Base-by-base conservation (phyloP, 1,140 invertebrate species). In the Diorhabda carinulata region DNA sequence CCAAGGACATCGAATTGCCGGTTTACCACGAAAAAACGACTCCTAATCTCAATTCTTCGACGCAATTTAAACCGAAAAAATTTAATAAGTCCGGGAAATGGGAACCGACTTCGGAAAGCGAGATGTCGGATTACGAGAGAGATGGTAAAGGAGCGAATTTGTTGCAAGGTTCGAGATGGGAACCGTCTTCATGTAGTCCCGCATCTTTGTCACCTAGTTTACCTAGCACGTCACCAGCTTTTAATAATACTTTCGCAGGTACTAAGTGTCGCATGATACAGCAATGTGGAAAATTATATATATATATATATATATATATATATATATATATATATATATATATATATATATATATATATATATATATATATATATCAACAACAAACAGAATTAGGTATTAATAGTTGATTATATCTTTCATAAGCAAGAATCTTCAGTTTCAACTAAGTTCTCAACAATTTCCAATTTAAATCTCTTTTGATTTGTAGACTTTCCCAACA, bases 31-130 rank as follows among this genome's bases (percentile, higher is more conserved):
- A 89, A 78, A 86, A 83, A 64, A 81, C 83, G 0, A 62, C 80
- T 78, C 6, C 5, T 9, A 66, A 69, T 47, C 47, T 61, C 61
- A 60, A 61, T 47, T 57, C 73, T 45, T 58, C 72, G 5, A 70
- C 73, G 0, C 71, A 77, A 65, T 78, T 78, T 61, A 74, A 73
- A 67, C 79, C 78, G 5, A 80, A 79, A 73, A 85, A 86, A 73
- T 85, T 85, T 61, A 80, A 78, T 44, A 87, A 87, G 69, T 83
- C 81, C 25, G 86, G 87, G 8, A 88, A 88, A 74, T 88, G 87
- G 86, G 87, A 88, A 72, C 86, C 86, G 6, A 86, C 84, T 9
- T 88, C 87, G 2, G 87, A 88, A 70, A 87, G 87, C 73, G 87
- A 88, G 76, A 83, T 86, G 80, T 87, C 86, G 3, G 84, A 87